phyloP scores from a whole-genome alignment of 2,113 vertebrate genomes.

The Nerophis ophidion region DNA sequence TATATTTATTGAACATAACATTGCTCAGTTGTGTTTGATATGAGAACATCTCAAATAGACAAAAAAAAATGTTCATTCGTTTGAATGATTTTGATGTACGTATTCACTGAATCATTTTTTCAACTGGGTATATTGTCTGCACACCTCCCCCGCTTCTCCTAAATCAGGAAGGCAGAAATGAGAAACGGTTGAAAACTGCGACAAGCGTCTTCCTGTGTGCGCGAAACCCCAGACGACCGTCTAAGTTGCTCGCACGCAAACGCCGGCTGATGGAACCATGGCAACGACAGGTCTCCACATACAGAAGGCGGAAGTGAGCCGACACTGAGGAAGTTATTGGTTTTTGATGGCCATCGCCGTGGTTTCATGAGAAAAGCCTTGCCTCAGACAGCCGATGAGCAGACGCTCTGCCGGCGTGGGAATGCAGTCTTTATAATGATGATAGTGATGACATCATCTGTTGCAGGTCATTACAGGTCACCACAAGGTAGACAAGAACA shows the following conservation, averaged over 20 bases:
- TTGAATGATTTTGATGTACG: not conserved
- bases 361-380: constrained; percentile 69
- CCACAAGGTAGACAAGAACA: not conserved
- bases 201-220: constrained; percentile 67
- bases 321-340: constrained; percentile 78
- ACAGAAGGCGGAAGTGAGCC: constrained; percentile 80
- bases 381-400: constrained; percentile 36
- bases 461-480: not conserved
- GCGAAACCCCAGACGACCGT: constrained; percentile 68
- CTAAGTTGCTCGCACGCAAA: constrained; percentile 76
- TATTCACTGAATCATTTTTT: not conserved
- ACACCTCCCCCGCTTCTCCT: constrained; percentile 51
- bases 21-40: too few relatives aligned
- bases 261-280: constrained; percentile 48
- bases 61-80: too few relatives aligned
- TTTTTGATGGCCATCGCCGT: constrained; percentile 72
- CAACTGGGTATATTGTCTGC: constrained; percentile 43
- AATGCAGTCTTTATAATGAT: constrained; percentile 43
- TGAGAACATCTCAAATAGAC: too few relatives aligned
- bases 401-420: constrained; percentile 55
- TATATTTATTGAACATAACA: too few relatives aligned
- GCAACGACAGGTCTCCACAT: constrained; percentile 61
- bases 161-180: constrained; percentile 77
- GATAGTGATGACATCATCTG: constrained; percentile 16
- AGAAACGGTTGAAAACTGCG: constrained; percentile 74